phyloP scores from a whole-genome alignment of 2,888 invertebrate species.

The Ceratothoa steindachneri region DNA sequence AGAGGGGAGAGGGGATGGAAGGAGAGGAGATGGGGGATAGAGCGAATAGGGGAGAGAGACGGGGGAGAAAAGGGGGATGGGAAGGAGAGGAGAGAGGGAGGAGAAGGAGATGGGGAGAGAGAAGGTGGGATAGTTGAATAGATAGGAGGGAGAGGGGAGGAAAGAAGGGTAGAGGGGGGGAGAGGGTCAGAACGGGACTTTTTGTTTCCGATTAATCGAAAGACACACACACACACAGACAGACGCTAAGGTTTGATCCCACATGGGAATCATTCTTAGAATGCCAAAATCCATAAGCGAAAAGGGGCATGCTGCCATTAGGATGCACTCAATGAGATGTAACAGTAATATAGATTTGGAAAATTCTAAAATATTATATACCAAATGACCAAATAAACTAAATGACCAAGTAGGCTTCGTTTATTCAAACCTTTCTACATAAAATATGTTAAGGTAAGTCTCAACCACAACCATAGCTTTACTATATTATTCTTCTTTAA shows the following conservation, averaged over 20 bases:
- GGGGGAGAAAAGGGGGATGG: not conserved
- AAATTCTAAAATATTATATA: too few relatives aligned
- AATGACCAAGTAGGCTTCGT: too few relatives aligned
- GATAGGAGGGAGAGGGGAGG: not conserved
- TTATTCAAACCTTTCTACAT: too few relatives aligned
- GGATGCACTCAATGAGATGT: too few relatives aligned
- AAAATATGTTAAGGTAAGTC: too few relatives aligned
- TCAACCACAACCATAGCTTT: too few relatives aligned
- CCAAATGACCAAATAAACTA: too few relatives aligned
- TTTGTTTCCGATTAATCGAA: not conserved
- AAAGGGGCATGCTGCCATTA: too few relatives aligned
- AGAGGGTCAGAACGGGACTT: not conserved
- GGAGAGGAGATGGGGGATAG: not conserved
- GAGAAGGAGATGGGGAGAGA: not conserved
- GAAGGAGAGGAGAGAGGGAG: not conserved
- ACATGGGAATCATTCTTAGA: too few relatives aligned
- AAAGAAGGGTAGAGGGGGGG: not conserved
- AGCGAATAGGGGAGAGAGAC: not conserved
- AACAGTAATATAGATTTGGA: too few relatives aligned
- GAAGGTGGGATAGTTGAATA: not conserved
- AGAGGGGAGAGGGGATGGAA: not conserved
- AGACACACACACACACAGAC: slow-evolving; percentile 16
- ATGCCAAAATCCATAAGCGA: too few relatives aligned
- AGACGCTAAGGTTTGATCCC: not conserved
- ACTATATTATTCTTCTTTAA: too few relatives aligned